Conservation (phyloP, 2,888 invertebrate genomes). For the Perizoma affinitatum region DNA sequence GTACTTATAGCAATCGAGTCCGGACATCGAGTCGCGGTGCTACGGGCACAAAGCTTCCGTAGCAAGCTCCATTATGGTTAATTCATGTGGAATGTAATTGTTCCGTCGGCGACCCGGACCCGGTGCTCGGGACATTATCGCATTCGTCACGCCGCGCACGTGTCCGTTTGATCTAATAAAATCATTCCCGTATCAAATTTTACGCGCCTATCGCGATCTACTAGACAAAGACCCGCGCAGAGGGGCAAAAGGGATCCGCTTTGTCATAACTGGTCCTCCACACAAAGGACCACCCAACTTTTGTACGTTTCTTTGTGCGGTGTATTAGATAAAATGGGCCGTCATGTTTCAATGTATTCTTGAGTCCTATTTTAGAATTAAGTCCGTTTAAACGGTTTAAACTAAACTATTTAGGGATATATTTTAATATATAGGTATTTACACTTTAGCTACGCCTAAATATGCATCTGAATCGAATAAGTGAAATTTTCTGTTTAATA, state of each 20-base stretch:
- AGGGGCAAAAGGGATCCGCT: conserved; percentile 72
- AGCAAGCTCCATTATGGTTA: conserved; percentile 73
- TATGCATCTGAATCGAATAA: neutral
- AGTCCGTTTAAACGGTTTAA: conserved; percentile 33
- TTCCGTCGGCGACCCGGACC: conserved; percentile 62
- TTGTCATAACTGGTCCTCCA: conserved; percentile 78
- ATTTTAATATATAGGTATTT: too few relatives aligned
- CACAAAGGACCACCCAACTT: conserved; percentile 75
- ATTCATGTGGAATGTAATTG: conserved; percentile 81
- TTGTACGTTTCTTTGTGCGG: conserved; percentile 66
- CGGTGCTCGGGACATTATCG: conserved; percentile 73
- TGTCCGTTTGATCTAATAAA: conserved; percentile 81
- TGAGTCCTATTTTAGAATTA: conserved; percentile 41
- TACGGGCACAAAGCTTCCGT: conserved; percentile 71
- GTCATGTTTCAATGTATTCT: conserved; percentile 60
- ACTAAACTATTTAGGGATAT: conserved; percentile 14
- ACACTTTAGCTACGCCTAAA: too few relatives aligned
- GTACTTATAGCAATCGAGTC: conserved; percentile 63
- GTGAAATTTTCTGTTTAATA: neutral
- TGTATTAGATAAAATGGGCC: conserved; percentile 67
- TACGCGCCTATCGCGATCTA: conserved; percentile 81
- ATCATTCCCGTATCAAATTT: conserved; percentile 84
- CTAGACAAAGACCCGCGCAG: conserved; percentile 72
- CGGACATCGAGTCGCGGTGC: conserved; percentile 67
- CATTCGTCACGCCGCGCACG: conserved; percentile 82